Base-by-base conservation (phyloP, 2,113 vertebrate species). In the Gopherus flavomarginatus region DNA sequence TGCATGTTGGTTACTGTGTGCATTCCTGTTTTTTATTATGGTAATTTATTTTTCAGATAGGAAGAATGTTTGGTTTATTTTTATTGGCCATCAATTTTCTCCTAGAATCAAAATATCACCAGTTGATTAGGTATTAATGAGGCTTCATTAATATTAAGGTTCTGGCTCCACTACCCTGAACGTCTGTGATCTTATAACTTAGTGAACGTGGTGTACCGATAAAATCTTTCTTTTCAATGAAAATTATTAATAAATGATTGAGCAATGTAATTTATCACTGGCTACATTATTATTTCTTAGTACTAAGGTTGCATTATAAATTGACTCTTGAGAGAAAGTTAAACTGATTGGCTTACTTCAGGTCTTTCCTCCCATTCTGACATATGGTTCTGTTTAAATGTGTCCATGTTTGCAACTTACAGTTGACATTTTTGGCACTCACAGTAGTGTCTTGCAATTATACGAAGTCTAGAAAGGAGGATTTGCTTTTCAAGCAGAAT, bases 361-460 rank as follows among this genome's bases (percentile, higher is more conserved):
- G 89, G 90, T 97, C 95, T 97, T 96, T 93, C 77, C 91, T 97
- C 98, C 94, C 84, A 1, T 92, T 96, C 79, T 90, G 69, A 98
- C 98, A 99, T 98, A 97, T 98, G 98, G 96, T 98, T 98, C 97
- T 98, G 97, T 88, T 98, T 98, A 99, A 98, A 97, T 0, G 49
- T 96, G 97, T 98, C 97, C 98, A 97, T 98, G 98, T 98, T 98
- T 98, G 98, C 97, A 98, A 97, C 96, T 97, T 96, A 94, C 92
- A 97, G 98, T 97, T 98, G 98, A 98, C 98, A 95, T 98, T 98
- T 98, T 98, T 98, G 98, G 98, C 98, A 98, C 97, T 97, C 90
- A 17, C 94, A 97, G 95, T 62, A 96, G 97, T 86, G 97, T 98
- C 98, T 98, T 97, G 97, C 98, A 98, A 98, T 99, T 98, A 98